Conservation (phyloP, 37 sponge, comb jelly and placozoan genomes). For the Mnemiopsis leidyi region DNA sequence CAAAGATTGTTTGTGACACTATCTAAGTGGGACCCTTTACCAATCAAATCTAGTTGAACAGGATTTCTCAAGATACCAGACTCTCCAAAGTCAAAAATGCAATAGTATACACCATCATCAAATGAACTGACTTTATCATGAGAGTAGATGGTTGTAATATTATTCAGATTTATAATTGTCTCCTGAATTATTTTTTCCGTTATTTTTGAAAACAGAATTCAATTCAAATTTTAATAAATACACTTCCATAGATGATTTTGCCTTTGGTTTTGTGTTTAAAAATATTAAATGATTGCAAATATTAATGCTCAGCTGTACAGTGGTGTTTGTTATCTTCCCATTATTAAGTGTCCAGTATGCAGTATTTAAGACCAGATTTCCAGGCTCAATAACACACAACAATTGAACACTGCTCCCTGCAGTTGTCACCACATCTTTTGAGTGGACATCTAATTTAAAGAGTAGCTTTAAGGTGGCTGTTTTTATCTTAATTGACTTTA, state of each 20-base stretch:
- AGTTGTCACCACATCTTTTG: not conserved
- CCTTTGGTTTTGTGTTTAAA: too few relatives aligned
- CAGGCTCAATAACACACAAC: not conserved
- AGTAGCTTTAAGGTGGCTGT: too few relatives aligned
- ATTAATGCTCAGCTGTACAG: not conserved
- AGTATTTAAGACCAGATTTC: not conserved
- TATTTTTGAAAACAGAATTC: not conserved
- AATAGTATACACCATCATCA: not conserved
- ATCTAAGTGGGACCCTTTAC: not conserved
- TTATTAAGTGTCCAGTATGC: not conserved
- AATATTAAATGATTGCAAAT: not conserved
- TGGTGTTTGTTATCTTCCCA: not conserved
- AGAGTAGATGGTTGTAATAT: not conserved
- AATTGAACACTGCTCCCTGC: not conserved
- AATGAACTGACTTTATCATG: not conserved
- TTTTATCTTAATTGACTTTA: too few relatives aligned
- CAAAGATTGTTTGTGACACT: not conserved
- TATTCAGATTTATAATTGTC: not conserved
- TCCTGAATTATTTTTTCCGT: not conserved
- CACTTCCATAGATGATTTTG: too few relatives aligned
- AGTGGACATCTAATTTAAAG: too few relatives aligned
- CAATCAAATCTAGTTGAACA: not conserved
- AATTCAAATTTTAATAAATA: too few relatives aligned
- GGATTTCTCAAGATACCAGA: not conserved
- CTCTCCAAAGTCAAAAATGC: not conserved